A percentile compares a stretch with the other conserved stretches of the same genome.
Conservation (phyloP, 2,888 invertebrate species). For the Acrobasis consociella region DNA sequence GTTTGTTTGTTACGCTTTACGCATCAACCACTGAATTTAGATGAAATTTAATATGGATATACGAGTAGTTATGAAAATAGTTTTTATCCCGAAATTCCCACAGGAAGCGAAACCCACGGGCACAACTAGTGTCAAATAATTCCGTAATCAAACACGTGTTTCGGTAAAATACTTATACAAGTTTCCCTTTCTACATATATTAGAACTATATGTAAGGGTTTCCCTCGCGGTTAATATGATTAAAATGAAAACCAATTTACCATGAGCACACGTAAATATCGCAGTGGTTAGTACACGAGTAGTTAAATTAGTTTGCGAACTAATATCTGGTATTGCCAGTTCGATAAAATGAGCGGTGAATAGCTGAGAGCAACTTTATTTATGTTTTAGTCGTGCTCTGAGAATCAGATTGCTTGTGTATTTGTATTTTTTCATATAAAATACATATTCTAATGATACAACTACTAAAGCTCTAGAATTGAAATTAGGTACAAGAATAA, state of each 20-base stretch:
- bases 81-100: too few relatives aligned
- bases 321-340: conserved; percentile 30
- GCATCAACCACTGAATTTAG: too few relatives aligned
- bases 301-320: conserved; percentile 17
- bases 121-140: too few relatives aligned
- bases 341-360: conserved; percentile 14
- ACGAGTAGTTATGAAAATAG: too few relatives aligned
- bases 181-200: background rate
- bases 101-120: too few relatives aligned
- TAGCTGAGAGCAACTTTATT: conserved; percentile 5
- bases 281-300: conserved; percentile 12
- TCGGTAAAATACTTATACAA: too few relatives aligned
- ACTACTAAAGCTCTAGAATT: too few relatives aligned
- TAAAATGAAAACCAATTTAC: conserved; percentile 31
- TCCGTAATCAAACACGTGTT: too few relatives aligned
- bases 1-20: too few relatives aligned
- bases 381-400: background rate
- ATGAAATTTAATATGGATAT: too few relatives aligned
- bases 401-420: too few relatives aligned
- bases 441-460: background rate
- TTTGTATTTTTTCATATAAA: background rate
- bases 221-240: background rate
- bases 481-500: too few relatives aligned
- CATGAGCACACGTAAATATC: background rate
- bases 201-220: background rate